These are phyloP conservation scores for Tympanoctomys barrerae DNA, from an alignment of 2,797 vertebrate genomes.

Conservation along the genomic window DNA sequence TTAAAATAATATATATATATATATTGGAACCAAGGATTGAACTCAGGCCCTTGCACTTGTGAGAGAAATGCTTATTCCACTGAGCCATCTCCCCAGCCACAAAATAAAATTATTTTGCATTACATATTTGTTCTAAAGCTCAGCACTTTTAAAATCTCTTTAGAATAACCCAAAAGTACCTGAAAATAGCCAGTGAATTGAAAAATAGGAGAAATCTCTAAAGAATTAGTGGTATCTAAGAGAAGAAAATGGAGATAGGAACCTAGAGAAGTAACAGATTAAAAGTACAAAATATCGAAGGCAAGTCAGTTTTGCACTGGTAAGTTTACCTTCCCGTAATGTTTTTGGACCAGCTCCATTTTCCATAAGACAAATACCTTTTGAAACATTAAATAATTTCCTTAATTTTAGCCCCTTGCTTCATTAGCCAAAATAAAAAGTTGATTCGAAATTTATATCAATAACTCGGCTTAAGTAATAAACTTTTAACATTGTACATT, in stretches of 20 bases:
- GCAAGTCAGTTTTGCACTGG: neutral
- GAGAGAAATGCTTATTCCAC: too few species aligned
- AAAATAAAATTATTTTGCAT: too few species aligned
- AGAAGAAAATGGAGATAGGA: neutral
- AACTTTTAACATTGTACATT: neutral
- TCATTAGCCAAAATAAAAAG: neutral
- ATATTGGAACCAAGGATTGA: neutral
- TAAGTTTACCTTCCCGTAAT: neutral
- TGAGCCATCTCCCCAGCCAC: too few species aligned
- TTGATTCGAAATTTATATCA: neutral
- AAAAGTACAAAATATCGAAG: neutral
- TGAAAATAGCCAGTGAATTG: neutral
- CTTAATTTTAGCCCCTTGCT: neutral
- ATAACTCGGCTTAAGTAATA: neutral
- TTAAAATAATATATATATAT: neutral
- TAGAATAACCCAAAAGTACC: neutral
- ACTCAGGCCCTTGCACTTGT: too few species aligned
- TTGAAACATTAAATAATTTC: constrained; percentile 35
- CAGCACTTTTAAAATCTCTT: neutral
- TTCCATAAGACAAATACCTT: neutral
- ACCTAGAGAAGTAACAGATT: neutral
- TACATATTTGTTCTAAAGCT: constrained; percentile 21
- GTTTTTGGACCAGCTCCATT: neutral
- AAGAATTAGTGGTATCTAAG: neutral
- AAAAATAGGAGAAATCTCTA: constrained; percentile 25